phyloP scores from a whole-genome alignment of 2,113 vertebrate species.

The Toxotes jaculatrix region DNA sequence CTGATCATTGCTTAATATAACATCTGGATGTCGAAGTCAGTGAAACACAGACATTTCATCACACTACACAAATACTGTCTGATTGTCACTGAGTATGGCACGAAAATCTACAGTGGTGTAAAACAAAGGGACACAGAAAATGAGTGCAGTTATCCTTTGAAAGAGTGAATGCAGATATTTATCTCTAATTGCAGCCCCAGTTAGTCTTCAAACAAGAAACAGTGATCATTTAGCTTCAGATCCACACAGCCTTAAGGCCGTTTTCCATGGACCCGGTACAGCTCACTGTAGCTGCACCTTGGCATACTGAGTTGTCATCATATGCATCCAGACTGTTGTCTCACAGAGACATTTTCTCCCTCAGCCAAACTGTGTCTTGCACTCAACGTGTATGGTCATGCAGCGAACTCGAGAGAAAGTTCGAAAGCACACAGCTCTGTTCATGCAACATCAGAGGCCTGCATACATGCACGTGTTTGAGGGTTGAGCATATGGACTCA shows the following conservation, averaged over 20 bases:
- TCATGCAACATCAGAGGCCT: neutral
- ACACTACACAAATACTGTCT: neutral
- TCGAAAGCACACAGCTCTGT: neutral
- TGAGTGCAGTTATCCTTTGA: neutral
- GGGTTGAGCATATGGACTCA: neutral
- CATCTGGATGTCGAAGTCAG: slow-evolving; percentile 4
- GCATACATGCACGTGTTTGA: slow-evolving; percentile 12
- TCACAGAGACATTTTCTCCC: neutral
- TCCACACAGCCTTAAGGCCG: neutral
- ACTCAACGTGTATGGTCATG: neutral
- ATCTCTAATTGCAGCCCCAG: neutral
- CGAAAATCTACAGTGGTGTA: neutral
- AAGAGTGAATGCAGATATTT: neutral
- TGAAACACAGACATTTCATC: neutral
- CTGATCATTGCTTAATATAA: neutral
- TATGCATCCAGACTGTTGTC: neutral
- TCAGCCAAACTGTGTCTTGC: neutral
- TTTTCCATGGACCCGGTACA: neutral
- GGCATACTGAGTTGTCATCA: neutral
- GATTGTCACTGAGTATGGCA: neutral
- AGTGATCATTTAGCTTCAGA: neutral
- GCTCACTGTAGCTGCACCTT: neutral
- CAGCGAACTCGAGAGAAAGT: neutral
- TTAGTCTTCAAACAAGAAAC: no score
- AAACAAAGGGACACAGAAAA: neutral